Conservation (phyloP, 2,888 invertebrate genomes). For the Hipparchia sbordonii region DNA sequence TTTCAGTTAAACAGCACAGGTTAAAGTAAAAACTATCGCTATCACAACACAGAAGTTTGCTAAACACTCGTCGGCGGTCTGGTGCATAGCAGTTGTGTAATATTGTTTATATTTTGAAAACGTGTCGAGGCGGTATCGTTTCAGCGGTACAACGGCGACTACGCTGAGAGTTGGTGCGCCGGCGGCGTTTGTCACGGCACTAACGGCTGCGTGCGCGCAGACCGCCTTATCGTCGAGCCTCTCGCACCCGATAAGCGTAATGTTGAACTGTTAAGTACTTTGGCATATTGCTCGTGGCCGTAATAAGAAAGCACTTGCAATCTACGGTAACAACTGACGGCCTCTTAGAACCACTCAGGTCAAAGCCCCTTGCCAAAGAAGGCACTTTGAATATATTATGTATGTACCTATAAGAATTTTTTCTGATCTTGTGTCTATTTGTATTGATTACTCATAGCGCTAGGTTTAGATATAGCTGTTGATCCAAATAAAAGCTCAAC, state of each 20-base stretch:
- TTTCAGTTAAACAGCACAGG: constrained; percentile 44
- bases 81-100: constrained; percentile 64
- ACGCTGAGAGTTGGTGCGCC: constrained; percentile 52
- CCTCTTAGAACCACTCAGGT: constrained; percentile 20
- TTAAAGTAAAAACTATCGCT: constrained; percentile 57
- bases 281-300: constrained; percentile 38
- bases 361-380: constrained; percentile 19
- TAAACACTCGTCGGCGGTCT: constrained; percentile 62
- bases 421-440: background rate
- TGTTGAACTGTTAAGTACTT: constrained; percentile 53
- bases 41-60: constrained; percentile 66
- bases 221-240: constrained; percentile 68
- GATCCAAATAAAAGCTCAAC: constrained; percentile 12
- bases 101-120: constrained; percentile 59
- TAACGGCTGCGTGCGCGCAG: constrained; percentile 61
- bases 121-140: constrained; percentile 47
- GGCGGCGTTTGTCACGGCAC: constrained; percentile 66
- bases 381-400: background rate
- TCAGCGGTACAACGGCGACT: constrained; percentile 39
- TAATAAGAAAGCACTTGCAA: constrained; percentile 15
- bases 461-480: background rate
- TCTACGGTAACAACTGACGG: background rate
- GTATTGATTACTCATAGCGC: background rate
- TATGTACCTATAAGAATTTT: background rate
- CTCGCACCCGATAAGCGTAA: constrained; percentile 69